phyloP scores from a whole-genome alignment of 2,797 vertebrate genomes.

The Falco berigora region DNA sequence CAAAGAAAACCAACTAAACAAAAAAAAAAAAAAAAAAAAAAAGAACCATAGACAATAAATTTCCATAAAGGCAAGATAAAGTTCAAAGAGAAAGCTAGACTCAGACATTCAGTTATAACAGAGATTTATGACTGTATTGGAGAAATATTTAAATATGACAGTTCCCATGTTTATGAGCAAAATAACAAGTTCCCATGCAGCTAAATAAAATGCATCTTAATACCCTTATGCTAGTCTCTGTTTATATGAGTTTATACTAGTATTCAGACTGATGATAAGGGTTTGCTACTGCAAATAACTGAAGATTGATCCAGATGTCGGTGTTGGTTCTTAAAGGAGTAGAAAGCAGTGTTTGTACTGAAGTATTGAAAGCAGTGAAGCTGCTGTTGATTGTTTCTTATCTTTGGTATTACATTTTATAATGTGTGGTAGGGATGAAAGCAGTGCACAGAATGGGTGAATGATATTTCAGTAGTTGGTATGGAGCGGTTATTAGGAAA shows the following conservation, averaged over 20 bases:
- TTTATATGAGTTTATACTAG: constrained; percentile 40
- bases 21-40: neutral
- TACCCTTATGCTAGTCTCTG: constrained; percentile 17
- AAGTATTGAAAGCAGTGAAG: neutral
- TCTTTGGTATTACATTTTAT: neutral
- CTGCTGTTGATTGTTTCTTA: constrained; percentile 14
- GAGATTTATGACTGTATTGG: constrained; percentile 20
- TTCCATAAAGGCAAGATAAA: constrained; percentile 28
- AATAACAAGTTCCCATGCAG: neutral
- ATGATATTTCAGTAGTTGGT: neutral
- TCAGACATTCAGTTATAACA: neutral
- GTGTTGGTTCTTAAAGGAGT: neutral
- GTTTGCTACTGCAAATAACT: constrained; percentile 38
- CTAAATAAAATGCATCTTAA: constrained; percentile 49
- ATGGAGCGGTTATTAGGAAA: neutral
- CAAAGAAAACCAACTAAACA: no score
- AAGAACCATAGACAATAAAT: neutral
- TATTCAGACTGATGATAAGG: constrained; percentile 15
- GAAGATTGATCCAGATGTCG: neutral
- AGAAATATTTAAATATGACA: constrained; percentile 47
- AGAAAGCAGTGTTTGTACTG: neutral
- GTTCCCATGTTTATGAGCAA: constrained; percentile 20
- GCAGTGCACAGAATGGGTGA: neutral
- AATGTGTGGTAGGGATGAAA: constrained; percentile 14
- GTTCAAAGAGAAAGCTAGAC: constrained; percentile 28